Evolutionary conservation across 2,888 invertebrate genomes (phyloP), one percentile per base, ranked within the genome.

Genomic region (Belgica antarctica): DNA sequence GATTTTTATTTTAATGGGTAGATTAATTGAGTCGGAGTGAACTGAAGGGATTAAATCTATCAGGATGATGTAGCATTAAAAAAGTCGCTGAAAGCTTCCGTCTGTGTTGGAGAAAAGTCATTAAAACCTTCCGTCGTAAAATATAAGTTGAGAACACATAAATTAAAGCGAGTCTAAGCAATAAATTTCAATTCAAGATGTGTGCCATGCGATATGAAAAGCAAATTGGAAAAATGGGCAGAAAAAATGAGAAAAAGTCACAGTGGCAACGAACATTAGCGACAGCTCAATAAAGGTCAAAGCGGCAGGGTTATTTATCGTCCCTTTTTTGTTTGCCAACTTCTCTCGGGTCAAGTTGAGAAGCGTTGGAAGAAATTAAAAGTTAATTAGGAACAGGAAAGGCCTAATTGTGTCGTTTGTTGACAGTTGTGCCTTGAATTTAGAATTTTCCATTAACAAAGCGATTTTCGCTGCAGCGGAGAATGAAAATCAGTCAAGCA

Each of bases 131-230:
- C 52, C 52, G 52, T 7, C 22, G 19, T 52, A 22, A 22, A 52
- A 22, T 52, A 52, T 52, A 22, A 52, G 8, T 52, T 8, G 19
- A 10, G 12, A 17, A 22, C 22, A n/a, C n/a, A n/a, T n/a, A n/a
- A n/a, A n/a, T n/a, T 12, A 52, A 10, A 52, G 19, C 52, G 22
- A 22, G n/a, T n/a, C n/a, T 8, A 8, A 52, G 52, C 22, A 22
- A 52, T 52, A 52, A 52, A 52, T 52, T 52, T 52, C 52, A 52
- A 52, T 52, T 52, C 22, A 17, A 52, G 52, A 52, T 52, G 5
- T 52, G 52, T 52, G 52, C 52, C 52, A 52, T 22, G 22, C 22
- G 5, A 52, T 31, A 31, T 12, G 7, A 31, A 31, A 31, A 31
- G 7, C n/a, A n/a, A n/a, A n/a, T n/a, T n/a, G n/a, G n/a, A n/a